Percentiles rank a stretch among this genome's conserved stretches.
These are phyloP conservation scores for Sebastes hubbsi DNA, from an alignment of 2,797 vertebrate genomes.

Conservation along the genomic window DNA sequence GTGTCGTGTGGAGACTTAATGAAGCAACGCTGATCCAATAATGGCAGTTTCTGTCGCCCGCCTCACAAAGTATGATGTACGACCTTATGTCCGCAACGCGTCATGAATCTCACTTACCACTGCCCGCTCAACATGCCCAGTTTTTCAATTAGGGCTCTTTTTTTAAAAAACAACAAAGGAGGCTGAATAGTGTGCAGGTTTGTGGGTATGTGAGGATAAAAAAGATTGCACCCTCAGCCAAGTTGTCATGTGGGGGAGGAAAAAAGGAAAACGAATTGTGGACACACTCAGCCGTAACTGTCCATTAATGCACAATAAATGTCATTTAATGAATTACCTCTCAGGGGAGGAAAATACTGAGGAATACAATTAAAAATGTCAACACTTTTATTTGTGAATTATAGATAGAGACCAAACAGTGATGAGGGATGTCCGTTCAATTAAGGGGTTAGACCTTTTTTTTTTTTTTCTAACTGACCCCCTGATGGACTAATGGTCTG, in stretches of 20 bases:
- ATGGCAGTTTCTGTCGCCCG: conserved; percentile 59
- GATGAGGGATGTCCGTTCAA: neutral
- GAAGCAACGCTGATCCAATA: conserved; percentile 74
- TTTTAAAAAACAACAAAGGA: conserved; percentile 8
- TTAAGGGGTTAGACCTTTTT: neutral
- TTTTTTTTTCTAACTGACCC: neutral
- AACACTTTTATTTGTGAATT: conserved; percentile 20
- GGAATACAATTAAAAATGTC: neutral
- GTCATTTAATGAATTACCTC: conserved; percentile 29
- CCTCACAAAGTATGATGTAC: conserved; percentile 62
- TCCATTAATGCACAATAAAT: conserved; percentile 46
- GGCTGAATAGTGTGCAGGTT: neutral
- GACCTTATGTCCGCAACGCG: conserved; percentile 17
- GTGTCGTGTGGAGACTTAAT: conserved; percentile 68
- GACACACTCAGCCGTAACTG: conserved; percentile 17
- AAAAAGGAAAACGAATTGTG: neutral
- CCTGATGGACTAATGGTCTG: conserved; percentile 8
- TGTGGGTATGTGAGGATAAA: neutral
- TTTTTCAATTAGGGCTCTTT: conserved; percentile 39
- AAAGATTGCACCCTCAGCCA: neutral
- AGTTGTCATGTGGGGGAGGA: neutral
- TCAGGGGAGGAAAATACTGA: neutral
- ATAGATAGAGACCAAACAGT: neutral
- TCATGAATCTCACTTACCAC: conserved; percentile 55
- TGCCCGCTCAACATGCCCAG: conserved; percentile 18